A percentile compares a stretch with the other conserved stretches of the same genome.
Conservation (phyloP, 1,140 invertebrate genomes). For the Sycophaga agraensis region DNA sequence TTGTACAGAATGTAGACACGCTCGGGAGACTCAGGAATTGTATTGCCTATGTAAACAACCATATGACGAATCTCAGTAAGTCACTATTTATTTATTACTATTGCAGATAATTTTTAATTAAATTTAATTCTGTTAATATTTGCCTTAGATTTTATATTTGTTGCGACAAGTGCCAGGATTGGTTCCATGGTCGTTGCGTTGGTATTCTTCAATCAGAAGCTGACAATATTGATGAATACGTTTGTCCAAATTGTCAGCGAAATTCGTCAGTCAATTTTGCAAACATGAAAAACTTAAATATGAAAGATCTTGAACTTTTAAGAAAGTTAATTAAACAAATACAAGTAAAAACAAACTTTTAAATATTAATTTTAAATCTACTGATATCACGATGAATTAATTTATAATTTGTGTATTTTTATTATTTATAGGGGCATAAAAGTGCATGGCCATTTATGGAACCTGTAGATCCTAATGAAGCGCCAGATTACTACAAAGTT, state of each 20-base stretch:
- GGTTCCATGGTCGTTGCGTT: slow-evolving; percentile 98
- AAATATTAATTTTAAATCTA: too few species aligned
- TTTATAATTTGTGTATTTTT: slow-evolving; percentile 20
- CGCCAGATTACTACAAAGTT: slow-evolving; percentile 95
- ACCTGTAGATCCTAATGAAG: slow-evolving; percentile 92
- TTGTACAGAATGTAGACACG: slow-evolving; percentile 83
- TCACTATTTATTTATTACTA: slow-evolving; percentile 18
- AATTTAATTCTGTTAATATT: neutral
- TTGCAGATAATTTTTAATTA: neutral
- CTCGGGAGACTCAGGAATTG: slow-evolving; percentile 85
- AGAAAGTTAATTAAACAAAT: slow-evolving; percentile 87
- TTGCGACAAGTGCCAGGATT: slow-evolving; percentile 97
- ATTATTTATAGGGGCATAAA: slow-evolving; percentile 71
- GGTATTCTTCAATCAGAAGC: slow-evolving; percentile 93
- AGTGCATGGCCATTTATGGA: slow-evolving; percentile 97
- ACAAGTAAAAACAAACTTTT: slow-evolving; percentile 63
- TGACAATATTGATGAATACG: slow-evolving; percentile 92
- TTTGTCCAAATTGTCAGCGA: slow-evolving; percentile 92
- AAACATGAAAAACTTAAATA: slow-evolving; percentile 83
- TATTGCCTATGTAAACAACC: slow-evolving; percentile 95
- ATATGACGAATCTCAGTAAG: slow-evolving; percentile 96
- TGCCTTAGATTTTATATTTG: slow-evolving; percentile 87
- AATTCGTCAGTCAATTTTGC: slow-evolving; percentile 85
- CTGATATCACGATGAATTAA: too few species aligned
- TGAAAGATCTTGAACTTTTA: slow-evolving; percentile 81